Conservation (phyloP, 1,140 invertebrate genomes). For the Sesamia nonagrioides region DNA sequence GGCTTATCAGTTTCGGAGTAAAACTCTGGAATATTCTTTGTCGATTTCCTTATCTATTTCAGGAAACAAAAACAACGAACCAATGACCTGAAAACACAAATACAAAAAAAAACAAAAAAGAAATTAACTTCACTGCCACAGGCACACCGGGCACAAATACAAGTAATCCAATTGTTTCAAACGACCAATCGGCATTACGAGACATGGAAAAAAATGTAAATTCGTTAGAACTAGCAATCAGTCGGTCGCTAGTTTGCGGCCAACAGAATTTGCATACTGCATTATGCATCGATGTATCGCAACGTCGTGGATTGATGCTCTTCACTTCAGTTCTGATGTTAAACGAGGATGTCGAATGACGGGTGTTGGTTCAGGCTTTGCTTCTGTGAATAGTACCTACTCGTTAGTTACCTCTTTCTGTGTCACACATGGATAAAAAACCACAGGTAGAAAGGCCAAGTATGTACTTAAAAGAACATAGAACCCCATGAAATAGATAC, state of each 20-base stretch:
- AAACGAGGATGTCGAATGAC: not conserved
- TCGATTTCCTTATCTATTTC: too few species aligned
- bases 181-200: constrained; percentile 32
- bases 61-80: too few species aligned
- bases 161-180: constrained; percentile 47
- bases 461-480: too few species aligned
- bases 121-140: not conserved
- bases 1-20: too few species aligned
- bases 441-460: too few species aligned
- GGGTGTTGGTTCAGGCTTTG: not conserved
- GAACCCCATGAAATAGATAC: too few species aligned
- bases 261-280: constrained; percentile 42
- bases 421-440: too few species aligned
- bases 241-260: constrained; percentile 46
- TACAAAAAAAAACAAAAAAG: not conserved
- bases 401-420: too few species aligned
- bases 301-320: constrained; percentile 40
- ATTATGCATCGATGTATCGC: constrained; percentile 45
- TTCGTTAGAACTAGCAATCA: constrained; percentile 51
- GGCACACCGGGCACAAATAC: constrained; percentile 29
- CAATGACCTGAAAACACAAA: not conserved
- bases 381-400: not conserved
- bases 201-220: constrained; percentile 47
- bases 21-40: too few species aligned
- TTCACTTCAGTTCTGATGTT: constrained; percentile 17